phyloP scores from a whole-genome alignment of 2,888 invertebrate genomes.

The Didymodactylos carnosus region DNA sequence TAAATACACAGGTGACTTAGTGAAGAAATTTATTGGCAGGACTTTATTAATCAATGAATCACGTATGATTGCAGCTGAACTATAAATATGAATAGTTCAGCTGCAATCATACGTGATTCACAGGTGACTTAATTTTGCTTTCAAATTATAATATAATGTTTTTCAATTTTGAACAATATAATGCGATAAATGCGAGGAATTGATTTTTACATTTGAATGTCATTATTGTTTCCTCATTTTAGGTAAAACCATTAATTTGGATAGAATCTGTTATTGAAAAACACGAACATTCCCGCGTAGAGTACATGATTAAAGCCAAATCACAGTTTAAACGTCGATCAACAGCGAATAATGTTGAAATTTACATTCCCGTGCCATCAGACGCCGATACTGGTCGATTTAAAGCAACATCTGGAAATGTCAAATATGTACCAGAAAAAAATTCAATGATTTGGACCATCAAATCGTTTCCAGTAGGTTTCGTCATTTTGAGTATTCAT shows the following conservation, averaged over 20 bases:
- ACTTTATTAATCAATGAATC: background rate
- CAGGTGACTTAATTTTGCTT: too few species aligned
- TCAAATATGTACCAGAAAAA: slow-evolving; percentile 87
- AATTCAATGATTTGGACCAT: slow-evolving; percentile 92
- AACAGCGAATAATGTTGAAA: slow-evolving; percentile 94
- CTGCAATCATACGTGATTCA: too few species aligned
- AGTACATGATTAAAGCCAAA: slow-evolving; percentile 97
- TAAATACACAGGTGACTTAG: slow-evolving; percentile 86
- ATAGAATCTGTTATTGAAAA: slow-evolving; percentile 94
- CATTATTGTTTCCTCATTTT: slow-evolving; percentile 15
- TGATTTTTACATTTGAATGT: background rate
- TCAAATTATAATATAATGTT: background rate
- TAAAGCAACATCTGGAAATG: slow-evolving; percentile 85
- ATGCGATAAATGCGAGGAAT: too few species aligned
- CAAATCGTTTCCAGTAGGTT: slow-evolving; percentile 67
- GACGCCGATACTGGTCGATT: slow-evolving; percentile 97
- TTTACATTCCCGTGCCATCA: slow-evolving; percentile 40
- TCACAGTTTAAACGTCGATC: slow-evolving; percentile 91
- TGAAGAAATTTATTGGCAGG: slow-evolving; percentile 19
- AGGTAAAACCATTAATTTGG: slow-evolving; percentile 84
- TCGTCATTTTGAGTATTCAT: too few species aligned
- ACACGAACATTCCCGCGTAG: slow-evolving; percentile 85
- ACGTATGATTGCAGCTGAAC: too few species aligned
- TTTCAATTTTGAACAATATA: background rate
- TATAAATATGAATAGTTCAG: background rate